phyloP scores from a whole-genome alignment of 1,140 invertebrate genomes.

The Caenorhabditis tropicalis region DNA sequence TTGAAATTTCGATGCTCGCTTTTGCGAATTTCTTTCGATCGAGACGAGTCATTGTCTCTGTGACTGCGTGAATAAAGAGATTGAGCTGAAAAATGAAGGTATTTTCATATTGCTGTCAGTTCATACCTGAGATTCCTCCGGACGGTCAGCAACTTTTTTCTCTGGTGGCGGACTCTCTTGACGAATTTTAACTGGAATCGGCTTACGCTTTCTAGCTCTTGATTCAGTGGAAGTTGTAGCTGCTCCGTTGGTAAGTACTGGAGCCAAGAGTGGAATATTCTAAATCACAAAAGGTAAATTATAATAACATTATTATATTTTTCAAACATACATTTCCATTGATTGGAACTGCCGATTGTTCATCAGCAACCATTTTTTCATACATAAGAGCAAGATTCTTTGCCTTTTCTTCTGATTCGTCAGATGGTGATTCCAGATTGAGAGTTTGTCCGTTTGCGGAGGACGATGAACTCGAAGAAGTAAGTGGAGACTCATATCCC shows the following conservation, averaged over 20 bases:
- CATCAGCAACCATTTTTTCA: background rate
- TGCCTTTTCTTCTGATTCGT: background rate
- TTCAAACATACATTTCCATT: too few relatives aligned
- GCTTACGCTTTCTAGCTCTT: background rate
- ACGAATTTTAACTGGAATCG: background rate
- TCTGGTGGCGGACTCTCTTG: background rate
- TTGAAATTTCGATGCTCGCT: conserved; percentile 44
- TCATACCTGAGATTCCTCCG: background rate
- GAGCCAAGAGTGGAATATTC: background rate
- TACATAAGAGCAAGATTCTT: background rate
- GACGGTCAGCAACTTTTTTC: background rate
- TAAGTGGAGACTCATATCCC: background rate
- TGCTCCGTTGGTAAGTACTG: background rate
- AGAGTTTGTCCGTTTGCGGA: background rate
- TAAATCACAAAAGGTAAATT: background rate
- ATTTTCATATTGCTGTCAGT: too few relatives aligned
- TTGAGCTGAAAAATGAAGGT: background rate
- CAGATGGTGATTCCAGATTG: background rate
- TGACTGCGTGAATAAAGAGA: conserved; percentile 4
- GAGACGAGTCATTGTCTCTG: conserved; percentile 1
- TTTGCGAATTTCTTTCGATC: conserved; percentile 31
- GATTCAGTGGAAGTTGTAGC: background rate
- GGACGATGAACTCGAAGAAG: background rate
- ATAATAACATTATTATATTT: background rate
- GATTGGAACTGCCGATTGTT: background rate